Evolutionary conservation across 2,888 invertebrate species (phyloP).

Genomic region (Apamea epomidion): DNA sequence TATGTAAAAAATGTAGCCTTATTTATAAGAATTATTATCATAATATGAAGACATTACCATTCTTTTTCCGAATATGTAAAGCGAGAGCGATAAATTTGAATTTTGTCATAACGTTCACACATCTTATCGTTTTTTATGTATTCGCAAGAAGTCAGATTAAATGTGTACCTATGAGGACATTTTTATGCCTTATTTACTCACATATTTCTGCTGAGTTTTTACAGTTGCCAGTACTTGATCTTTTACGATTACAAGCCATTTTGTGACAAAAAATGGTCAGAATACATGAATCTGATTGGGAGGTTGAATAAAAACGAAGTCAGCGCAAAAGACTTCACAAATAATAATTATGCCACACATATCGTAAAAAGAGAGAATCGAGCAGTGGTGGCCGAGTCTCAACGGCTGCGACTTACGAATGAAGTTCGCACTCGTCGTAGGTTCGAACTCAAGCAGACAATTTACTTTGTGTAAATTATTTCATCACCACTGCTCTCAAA

Average conservation of each 20-base stretch:
- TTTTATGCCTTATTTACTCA: slow-evolving; percentile 52
- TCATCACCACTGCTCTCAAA: no score
- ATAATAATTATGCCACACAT: background rate
- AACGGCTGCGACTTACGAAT: no score
- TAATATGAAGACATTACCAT: slow-evolving; percentile 69
- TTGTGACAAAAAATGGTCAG: background rate
- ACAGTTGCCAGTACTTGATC: slow-evolving; percentile 21
- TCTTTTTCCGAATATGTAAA: slow-evolving; percentile 68
- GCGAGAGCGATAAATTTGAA: slow-evolving; percentile 68
- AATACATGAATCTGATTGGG: slow-evolving; percentile 2
- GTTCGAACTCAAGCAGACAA: no score
- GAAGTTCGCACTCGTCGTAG: no score
- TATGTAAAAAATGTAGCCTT: slow-evolving; percentile 62
- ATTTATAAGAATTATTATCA: slow-evolving; percentile 70
- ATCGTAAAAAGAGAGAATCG: background rate
- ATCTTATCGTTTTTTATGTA: slow-evolving; percentile 64
- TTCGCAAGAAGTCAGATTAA: slow-evolving; percentile 60
- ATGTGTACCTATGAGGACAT: slow-evolving; percentile 40
- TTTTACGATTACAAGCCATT: slow-evolving; percentile 48
- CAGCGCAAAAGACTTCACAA: background rate
- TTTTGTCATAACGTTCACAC: slow-evolving; percentile 68
- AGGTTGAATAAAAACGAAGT: slow-evolving; percentile 5
- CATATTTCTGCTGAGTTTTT: slow-evolving; percentile 38
- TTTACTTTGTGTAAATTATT: no score
- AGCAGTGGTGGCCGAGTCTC: no score